Base-by-base conservation (phyloP, 2,113 vertebrate genomes). In the Clupea harengus region DNA sequence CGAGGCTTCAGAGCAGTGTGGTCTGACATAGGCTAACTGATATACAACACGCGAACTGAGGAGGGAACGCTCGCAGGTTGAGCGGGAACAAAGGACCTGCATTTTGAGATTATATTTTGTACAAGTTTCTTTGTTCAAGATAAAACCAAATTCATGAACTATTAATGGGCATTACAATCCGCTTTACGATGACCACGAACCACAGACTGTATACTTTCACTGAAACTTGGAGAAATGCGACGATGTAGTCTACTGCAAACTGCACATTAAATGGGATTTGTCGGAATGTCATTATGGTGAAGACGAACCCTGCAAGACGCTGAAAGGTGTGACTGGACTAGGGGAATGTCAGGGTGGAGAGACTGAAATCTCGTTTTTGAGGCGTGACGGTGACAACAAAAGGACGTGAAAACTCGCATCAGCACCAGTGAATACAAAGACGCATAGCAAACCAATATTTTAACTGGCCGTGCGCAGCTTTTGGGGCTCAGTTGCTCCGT, bases 391-490 rank as follows among this genome's bases (percentile, higher is more conserved):
- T 83, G 90, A 89, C 89, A 91, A 93, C 92, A 92, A 92, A 92
- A 90, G 87, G 88, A 90, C 90, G 90, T 87, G 90, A 90, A 92
- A 93, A 90, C 93, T 94, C 93, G 91, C 94, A 95, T 96, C 94
- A 95, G 93, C 93, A 94, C 93, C 95, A 94, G 88, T 86, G 88
- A 81, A 88, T 67, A 89, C 88, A 88, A 46, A 85, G 72, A 88
- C 49, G 82, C 83, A 89, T 87, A 90, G 89, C 86, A 82, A 87
- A 90, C 85, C 45, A 87, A 75, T 57, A 45, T 49, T 81, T 85
- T 81, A 84, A 87, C 88, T 87, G 85, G 85, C 13, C 84, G 86
- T 88, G 84, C 90, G 86, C 84, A 75, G 85, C 83, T 88, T 91
- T 90, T 60, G 89, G 86, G 88, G 86, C 89, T 88, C 89, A 90